These are phyloP conservation scores for Anoura caudifer DNA, from an alignment of 2,113 vertebrate genomes.

Conservation along the genomic window DNA sequence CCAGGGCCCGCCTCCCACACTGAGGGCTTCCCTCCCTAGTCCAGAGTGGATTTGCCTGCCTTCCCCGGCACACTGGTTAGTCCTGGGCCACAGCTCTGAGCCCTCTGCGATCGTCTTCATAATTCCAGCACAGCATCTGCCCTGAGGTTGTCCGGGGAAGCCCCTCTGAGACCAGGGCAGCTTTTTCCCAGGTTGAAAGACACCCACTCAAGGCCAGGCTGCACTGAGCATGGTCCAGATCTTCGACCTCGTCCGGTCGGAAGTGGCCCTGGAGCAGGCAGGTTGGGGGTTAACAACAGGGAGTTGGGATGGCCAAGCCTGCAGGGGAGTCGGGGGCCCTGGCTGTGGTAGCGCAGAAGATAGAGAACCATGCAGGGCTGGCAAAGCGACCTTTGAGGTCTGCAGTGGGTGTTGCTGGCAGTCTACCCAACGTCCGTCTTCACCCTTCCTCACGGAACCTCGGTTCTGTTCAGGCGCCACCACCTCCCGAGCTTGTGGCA, in stretches of 20 bases:
- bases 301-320: not conserved
- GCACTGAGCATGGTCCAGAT: not conserved
- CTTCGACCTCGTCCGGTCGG: not conserved
- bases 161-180: not conserved
- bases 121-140: not conserved
- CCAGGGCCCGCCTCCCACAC: too few species aligned
- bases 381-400: not conserved
- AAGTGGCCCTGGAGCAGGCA: not conserved
- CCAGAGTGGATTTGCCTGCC: not conserved
- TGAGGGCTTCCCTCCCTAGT: not conserved
- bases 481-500: not conserved
- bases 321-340: not conserved
- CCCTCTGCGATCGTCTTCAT: not conserved
- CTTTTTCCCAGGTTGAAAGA: not conserved
- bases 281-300: not conserved
- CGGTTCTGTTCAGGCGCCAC: not conserved
- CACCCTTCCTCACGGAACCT: not conserved
- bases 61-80: too few species aligned
- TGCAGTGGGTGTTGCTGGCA: not conserved
- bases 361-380: not conserved
- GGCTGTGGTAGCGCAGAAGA: too few species aligned
- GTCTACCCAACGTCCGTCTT: not conserved
- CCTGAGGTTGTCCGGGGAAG: not conserved
- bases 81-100: too few species aligned
- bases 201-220: not conserved